Evolutionary conservation across 2,888 invertebrate species (phyloP), one percentile per base, ranked within the genome.

Genomic region (Diplazon laetatorius): DNA sequence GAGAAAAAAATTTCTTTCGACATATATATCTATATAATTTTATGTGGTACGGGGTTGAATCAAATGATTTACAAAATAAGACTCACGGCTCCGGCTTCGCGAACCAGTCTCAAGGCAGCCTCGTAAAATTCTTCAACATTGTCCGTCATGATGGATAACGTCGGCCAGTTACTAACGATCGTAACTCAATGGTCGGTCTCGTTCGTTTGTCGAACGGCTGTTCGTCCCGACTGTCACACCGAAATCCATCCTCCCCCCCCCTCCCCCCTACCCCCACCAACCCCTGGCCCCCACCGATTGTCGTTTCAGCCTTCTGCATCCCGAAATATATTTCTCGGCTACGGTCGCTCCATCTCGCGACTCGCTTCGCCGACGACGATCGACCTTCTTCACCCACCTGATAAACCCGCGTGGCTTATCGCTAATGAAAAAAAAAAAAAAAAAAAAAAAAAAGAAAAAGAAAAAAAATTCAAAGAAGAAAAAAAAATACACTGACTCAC

Each of bases 11-110:
- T n/a, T n/a, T n/a, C n/a, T n/a, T n/a, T n/a, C n/a, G n/a, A n/a
- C n/a, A n/a, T n/a, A n/a, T n/a, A n/a, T n/a, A n/a, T n/a, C n/a
- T n/a, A n/a, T n/a, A n/a, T n/a, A n/a, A n/a, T n/a, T n/a, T n/a
- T n/a, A n/a, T n/a, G 44, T 52, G 55, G 48, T 14, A 52, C 10
- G 50, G 12, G 59, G 52, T 39, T 55, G 57, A 55, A 57, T 65
- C 62, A 77, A 69, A 62, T 52, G 62, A 60, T 75, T 48, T 78
- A 74, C 16, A 59, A 44, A 75, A 71, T 48, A 75, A 71, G 74
- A 85, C 90, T 91, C 89, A 95, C 95, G 90, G 93, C 92, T 89
- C 96, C 96, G 48, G 95, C 95, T 82, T 93, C 91, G 88, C 94
- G 94, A 4, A 95, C 95, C 62, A 96, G 91, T 46, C 92, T 90